Percentiles rank a stretch among this genome's conserved stretches.
Evolutionary conservation across 2,888 invertebrate species (phyloP).

Genomic region (Lottia scabra): DNA sequence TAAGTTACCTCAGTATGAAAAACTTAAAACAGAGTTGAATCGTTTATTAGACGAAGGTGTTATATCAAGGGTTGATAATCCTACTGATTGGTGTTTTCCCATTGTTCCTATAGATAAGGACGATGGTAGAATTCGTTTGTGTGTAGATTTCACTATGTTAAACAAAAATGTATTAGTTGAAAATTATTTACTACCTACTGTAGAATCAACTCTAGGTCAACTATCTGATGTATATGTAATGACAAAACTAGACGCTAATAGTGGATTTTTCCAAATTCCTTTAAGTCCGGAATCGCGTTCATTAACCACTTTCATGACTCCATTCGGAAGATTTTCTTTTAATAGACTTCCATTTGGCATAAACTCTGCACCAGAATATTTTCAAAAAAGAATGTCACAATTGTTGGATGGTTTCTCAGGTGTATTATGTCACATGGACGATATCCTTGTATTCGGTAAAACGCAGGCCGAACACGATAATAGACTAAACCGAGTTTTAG

Average conservation of each 20-base stretch:
- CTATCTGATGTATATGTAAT: conserved; percentile 20
- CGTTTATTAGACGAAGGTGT: background rate
- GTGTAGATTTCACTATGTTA: background rate
- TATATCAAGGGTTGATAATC: background rate
- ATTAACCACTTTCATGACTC: conserved; percentile 40
- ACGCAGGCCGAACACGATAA: conserved; percentile 18
- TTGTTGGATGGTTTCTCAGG: conserved; percentile 18
- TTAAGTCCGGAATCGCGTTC: conserved; percentile 12
- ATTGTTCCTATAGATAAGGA: background rate
- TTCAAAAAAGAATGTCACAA: conserved; percentile 65
- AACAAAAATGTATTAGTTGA: background rate
- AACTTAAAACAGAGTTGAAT: background rate
- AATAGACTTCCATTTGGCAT: conserved; percentile 42
- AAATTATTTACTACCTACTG: background rate
- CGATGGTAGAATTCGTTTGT: background rate
- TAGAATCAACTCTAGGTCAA: conserved; percentile 20
- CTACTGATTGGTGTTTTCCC: background rate
- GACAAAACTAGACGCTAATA: conserved; percentile 25
- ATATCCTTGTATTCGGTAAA: conserved; percentile 25
- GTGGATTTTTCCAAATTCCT: conserved; percentile 22
- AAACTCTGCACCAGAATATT: conserved; percentile 67
- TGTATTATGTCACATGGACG: conserved; percentile 35
- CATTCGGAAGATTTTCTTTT: conserved; percentile 37
- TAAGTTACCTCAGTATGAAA: background rate
- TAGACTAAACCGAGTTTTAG: conserved; percentile 9